phyloP scores from a whole-genome alignment of 2,888 invertebrate genomes.

The Heliconius erato region DNA sequence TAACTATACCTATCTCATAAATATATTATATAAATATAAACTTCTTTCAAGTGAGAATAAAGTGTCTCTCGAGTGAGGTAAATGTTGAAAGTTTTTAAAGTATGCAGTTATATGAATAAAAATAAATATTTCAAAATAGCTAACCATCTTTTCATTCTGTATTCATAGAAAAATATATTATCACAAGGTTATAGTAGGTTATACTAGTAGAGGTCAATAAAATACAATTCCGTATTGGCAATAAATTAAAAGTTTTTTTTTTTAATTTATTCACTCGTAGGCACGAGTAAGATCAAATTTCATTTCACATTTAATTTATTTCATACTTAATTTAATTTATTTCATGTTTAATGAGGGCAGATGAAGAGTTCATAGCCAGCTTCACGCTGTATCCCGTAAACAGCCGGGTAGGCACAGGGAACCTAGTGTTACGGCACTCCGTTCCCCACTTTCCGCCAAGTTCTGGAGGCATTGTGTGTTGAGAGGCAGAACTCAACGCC shows the following conservation, averaged over 20 bases:
- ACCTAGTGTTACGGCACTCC: too few species aligned
- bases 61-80: background rate
- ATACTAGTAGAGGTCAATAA: background rate
- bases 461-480: too few species aligned
- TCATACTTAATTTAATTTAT: background rate
- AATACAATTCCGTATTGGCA: background rate
- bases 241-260: background rate
- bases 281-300: background rate
- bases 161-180: background rate
- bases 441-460: too few species aligned
- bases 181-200: background rate
- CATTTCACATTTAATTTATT: background rate
- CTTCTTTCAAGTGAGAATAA: background rate
- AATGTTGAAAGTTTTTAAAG: background rate
- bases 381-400: too few species aligned
- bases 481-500: too few species aligned
- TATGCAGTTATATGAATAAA: background rate
- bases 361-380: background rate
- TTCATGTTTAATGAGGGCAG: background rate
- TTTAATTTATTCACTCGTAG: background rate
- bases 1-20: too few species aligned
- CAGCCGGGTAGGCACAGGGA: too few species aligned
- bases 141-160: background rate
- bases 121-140: background rate
- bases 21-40: background rate